phyloP scores from a whole-genome alignment of 37 sponge, comb jelly and placozoan species.

The Theonella swinhoei region DNA sequence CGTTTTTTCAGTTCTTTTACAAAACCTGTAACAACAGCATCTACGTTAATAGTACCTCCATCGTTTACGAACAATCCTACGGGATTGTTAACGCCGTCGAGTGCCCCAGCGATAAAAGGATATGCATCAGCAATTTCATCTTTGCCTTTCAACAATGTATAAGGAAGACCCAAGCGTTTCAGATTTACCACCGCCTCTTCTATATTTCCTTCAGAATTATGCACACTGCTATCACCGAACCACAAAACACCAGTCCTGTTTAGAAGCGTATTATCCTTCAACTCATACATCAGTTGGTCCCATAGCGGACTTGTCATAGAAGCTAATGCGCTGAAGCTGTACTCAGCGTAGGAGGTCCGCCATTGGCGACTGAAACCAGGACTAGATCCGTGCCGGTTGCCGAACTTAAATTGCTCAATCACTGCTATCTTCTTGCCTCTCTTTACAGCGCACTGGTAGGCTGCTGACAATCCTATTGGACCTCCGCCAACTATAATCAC shows the following conservation, averaged over 20 bases:
- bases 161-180: background rate
- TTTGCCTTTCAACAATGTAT: background rate
- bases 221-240: slow-evolving; percentile 7
- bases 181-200: slow-evolving; percentile 18
- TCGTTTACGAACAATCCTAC: background rate
- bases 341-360: slow-evolving; percentile 27
- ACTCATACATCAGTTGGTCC: slow-evolving; percentile 18
- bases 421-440: slow-evolving; percentile 21
- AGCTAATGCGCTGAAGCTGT: slow-evolving; percentile 5
- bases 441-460: slow-evolving; percentile 29
- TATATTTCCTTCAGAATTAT: slow-evolving; percentile 31
- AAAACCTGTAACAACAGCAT: background rate
- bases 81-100: background rate
- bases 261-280: background rate
- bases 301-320: slow-evolving; percentile 21
- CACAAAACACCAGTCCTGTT: slow-evolving; percentile 27
- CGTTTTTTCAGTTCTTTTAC: slow-evolving; percentile 1
- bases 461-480: slow-evolving; percentile 37
- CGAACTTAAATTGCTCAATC: slow-evolving; percentile 25
- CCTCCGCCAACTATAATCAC: slow-evolving; percentile 37
- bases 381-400: slow-evolving; percentile 23
- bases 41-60: slow-evolving; percentile 25
- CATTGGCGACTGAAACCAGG: slow-evolving; percentile 28
- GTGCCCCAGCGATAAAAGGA: slow-evolving; percentile 31
- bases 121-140: background rate